Base-by-base conservation (phyloP, 2,797 vertebrate genomes). In the Micropoecilia bifurca region DNA sequence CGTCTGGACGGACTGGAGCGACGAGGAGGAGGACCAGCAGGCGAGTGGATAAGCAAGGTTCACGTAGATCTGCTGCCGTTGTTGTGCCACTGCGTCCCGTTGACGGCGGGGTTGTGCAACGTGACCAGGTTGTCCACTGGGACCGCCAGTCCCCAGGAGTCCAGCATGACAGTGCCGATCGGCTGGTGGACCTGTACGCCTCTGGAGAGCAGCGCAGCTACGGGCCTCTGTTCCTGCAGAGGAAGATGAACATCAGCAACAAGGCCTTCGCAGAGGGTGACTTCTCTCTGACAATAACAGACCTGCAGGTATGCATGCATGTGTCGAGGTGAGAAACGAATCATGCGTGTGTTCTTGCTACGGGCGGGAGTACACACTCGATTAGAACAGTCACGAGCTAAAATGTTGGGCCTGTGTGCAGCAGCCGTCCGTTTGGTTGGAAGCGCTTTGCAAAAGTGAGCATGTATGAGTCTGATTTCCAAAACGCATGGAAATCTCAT, bases 181-280 rank as follows among this genome's bases (percentile, higher is more conserved):
- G 98, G 4, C 95, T 99, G 72, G 96, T 99, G 2, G 98, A 99
- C n/a, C 94, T 99, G 47, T 99, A 99, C 0, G 97, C 98, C 0
- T 98, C 98, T 0, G 98, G 98, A 0, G 98, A 98, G 86, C 96
- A 97, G 68, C 97, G 98, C 0, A 96, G 96, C 76, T 99, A 99
- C 0, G 98, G 97, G 0, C 95, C 97, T 0, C 94, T 95, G 25
- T 97, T 98, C 89, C 89, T 99, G 28, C 95, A 95, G 55, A 96
- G 93, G 74, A 98, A 97, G 90, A 97, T 99, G 97, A 97, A 97
- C 75, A 96, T 99, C 87, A 96, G 92, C 1, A 86, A 83, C 13
- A 88, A 89, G 0, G 97, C 98, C 47, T 99, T 99, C 59, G 93
- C 95, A 4, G 90, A 94, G 55, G 98, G 98, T 0, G 97, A 99